A percentile compares a stretch with the other conserved stretches of the same genome.
Evolutionary conservation across 23 tunicate genomes (phyloP).

Genomic region (Styela clava): DNA sequence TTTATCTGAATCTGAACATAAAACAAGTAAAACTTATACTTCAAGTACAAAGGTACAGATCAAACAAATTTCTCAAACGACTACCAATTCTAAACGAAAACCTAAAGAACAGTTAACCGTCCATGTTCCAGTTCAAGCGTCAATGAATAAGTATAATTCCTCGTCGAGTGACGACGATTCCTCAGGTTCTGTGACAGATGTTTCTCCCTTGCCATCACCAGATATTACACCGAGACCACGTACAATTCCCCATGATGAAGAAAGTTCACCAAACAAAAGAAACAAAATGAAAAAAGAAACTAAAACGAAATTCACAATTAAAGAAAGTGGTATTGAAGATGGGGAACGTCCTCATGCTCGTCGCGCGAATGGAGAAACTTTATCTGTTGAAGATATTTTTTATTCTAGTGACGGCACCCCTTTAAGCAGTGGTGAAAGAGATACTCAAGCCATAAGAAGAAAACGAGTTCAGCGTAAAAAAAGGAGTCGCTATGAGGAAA

Average conservation of each 20-base stretch:
- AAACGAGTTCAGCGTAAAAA: constrained; percentile 16
- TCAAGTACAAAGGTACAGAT: neutral
- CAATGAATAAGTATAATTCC: neutral
- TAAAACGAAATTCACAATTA: neutral
- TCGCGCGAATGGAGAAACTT: constrained; percentile 19
- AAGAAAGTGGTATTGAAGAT: constrained; percentile 1
- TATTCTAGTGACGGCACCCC: constrained; percentile 14
- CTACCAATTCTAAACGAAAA: neutral
- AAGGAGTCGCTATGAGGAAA: constrained; percentile 5
- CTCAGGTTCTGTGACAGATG: constrained; percentile 72
- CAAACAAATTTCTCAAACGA: neutral
- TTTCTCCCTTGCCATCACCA: constrained; percentile 66
- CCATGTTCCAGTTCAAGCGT: neutral
- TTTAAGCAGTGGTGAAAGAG: constrained; percentile 12
- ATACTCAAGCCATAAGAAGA: neutral
- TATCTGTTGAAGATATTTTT: constrained; percentile 19
- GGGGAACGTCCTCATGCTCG: constrained; percentile 13
- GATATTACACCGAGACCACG: constrained; percentile 36
- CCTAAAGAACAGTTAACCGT: neutral
- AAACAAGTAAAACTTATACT: neutral
- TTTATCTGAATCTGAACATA: neutral
- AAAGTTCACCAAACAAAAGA: too few relatives aligned
- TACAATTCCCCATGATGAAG: neutral
- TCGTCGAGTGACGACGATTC: constrained; percentile 8
- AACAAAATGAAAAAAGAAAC: neutral